A percentile compares a stretch with the other conserved stretches of the same genome.
Conservation (phyloP, 2,888 invertebrate genomes). For the Andricus curvator region DNA sequence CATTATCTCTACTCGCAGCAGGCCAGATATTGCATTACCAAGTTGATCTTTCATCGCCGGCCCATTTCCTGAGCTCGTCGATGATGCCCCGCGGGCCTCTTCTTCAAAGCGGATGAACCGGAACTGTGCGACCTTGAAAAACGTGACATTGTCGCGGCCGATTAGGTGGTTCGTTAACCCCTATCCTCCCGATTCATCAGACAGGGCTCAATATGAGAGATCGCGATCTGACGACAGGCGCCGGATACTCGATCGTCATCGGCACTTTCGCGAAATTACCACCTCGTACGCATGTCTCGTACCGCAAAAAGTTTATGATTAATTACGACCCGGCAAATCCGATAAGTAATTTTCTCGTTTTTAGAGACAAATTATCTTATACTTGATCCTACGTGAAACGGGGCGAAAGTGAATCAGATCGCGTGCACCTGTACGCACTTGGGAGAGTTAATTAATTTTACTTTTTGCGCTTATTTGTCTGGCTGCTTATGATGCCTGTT, state of each 20-base stretch:
- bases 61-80: conserved; percentile 58
- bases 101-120: conserved; percentile 48
- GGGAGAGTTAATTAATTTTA: conserved; percentile 24
- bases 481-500: not conserved
- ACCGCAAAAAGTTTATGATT: conserved; percentile 32
- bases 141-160: conserved; percentile 59
- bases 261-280: conserved; percentile 37
- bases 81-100: conserved; percentile 54
- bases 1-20: conserved; percentile 66
- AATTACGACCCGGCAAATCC: conserved; percentile 32
- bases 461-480: not conserved
- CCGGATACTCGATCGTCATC: conserved; percentile 29
- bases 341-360: conserved; percentile 38
- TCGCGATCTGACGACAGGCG: conserved; percentile 13
- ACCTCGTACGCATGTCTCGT: conserved; percentile 26
- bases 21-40: conserved; percentile 67
- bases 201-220: not conserved
- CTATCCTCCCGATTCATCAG: conserved; percentile 29
- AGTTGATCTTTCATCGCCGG: conserved; percentile 65
- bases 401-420: conserved; percentile 31
- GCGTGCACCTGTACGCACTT: conserved; percentile 34
- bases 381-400: not conserved
- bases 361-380: conserved; percentile 29
- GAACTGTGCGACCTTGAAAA: conserved; percentile 61
- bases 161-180: conserved; percentile 58